Evolutionary conservation across 2,888 invertebrate genomes (phyloP), one percentile per base, ranked within the genome.

Genomic region (Carcina quercana): DNA sequence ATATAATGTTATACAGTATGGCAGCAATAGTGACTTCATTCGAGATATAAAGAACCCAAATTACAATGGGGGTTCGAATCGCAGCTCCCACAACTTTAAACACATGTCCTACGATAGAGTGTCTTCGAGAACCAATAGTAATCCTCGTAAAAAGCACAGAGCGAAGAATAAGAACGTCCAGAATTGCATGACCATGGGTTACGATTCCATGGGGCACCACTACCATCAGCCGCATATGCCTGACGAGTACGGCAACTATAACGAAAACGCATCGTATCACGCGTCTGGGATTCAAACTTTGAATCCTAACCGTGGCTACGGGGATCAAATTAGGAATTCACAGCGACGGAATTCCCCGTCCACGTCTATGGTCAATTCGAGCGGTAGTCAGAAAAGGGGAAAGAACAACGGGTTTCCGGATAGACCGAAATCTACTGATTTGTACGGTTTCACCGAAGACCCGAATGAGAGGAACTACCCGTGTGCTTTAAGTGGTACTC

Each of bases 391-490:
- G 50, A 84, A 84, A 40, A 70, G 85, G 10, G 84, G 84, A 8
- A 87, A 73, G 53, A 80, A 54, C 3, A 80, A 74, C 36, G 66
- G 64, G 25, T 88, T 88, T 44, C 89, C 89, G 27, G 91, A 91
- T 45, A 78, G 90, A 20, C 88, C 88, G 2, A 87, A 87, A 51
- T 87, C 87, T 20, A 87, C 87, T 8, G 87, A 87, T 40, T 63
- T 87, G 46, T 87, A 86, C 41, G 87, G 87, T 38, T 88, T 87
- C 48, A 62, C 79, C 1, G 83, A 84, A 32, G 83, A 82, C 31
- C 75, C 79, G 5, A 68, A 70, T 30, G 82, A 82, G 39, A 68
- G 76, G 38, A 65, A 50, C 22, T 86, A 71, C 41, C 85, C 63
- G 49, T 86, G 63, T 55, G 76, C 71, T 68, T 36, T 70, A 46